Conservation (phyloP, 2,797 vertebrate genomes). For the Antrozous pallidus region DNA sequence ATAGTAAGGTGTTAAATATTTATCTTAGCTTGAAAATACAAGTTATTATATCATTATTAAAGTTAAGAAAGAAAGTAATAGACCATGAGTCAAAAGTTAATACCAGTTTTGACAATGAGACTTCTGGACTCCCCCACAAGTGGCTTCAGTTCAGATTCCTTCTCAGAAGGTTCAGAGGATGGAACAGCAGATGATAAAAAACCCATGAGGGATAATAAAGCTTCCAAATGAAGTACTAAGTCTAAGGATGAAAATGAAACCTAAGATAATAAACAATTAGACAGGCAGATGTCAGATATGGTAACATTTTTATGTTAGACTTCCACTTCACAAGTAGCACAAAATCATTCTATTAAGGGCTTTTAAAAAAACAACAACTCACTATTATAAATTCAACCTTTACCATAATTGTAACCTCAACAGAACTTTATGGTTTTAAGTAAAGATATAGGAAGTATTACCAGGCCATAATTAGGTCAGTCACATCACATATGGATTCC, state of each 20-base stretch:
- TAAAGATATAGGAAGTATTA: neutral
- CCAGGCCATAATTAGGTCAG: neutral
- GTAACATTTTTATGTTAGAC: neutral
- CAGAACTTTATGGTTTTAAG: neutral
- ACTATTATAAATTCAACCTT: neutral
- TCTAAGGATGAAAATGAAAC: conserved; percentile 92
- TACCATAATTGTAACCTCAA: neutral
- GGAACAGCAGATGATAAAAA: conserved; percentile 88
- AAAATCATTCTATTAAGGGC: neutral
- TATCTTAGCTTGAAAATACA: conserved; percentile 17
- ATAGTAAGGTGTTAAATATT: neutral
- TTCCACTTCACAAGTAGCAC: neutral
- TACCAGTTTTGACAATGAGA: conserved; percentile 84
- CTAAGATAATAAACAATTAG: conserved; percentile 77
- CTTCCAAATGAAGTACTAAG: conserved; percentile 92
- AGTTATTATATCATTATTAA: conserved; percentile 9
- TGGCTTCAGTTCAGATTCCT: conserved; percentile 75
- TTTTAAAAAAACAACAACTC: neutral
- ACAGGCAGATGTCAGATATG: conserved; percentile 17
- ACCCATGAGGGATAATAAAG: conserved; percentile 91
- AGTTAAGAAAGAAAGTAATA: neutral
- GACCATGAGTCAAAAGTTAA: neutral
- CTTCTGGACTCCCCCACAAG: conserved; percentile 81
- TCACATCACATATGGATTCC: neutral
- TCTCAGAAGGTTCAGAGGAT: conserved; percentile 79